phyloP scores from a whole-genome alignment of 2,113 vertebrate species.

The Kryptolebias marmoratus region DNA sequence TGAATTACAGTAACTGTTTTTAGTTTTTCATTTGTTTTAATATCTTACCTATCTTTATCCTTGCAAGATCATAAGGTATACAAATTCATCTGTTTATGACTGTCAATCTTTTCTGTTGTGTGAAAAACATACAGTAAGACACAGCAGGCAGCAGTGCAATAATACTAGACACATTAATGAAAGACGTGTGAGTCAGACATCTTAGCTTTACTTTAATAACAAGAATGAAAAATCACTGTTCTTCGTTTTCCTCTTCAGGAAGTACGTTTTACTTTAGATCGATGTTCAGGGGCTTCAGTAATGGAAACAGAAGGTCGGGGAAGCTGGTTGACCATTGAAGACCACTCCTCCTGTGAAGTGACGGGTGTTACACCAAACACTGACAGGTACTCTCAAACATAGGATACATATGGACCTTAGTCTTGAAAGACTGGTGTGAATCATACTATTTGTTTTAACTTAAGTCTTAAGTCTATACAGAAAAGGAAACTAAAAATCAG shows the following conservation, averaged over 20 bases:
- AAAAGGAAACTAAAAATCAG: too few relatives aligned
- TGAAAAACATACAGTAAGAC: background rate
- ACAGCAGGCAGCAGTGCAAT: background rate
- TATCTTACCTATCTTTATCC: background rate
- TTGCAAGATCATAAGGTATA: background rate
- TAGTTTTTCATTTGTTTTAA: too few relatives aligned
- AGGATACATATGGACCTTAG: fast-evolving
- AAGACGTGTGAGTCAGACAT: constrained; percentile 14
- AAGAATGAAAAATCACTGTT: background rate
- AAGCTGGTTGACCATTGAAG: constrained; percentile 83
- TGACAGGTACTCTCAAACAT: constrained; percentile 76
- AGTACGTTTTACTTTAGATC: constrained; percentile 86
- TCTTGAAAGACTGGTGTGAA: background rate
- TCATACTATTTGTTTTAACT: too few relatives aligned
- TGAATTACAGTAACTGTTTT: too few relatives aligned
- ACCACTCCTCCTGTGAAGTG: constrained; percentile 85
- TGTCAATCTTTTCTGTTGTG: background rate
- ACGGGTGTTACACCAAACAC: constrained; percentile 78
- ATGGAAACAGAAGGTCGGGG: constrained; percentile 86
- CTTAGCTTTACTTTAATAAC: background rate
- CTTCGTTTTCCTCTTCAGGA: constrained; percentile 69
- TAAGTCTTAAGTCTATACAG: too few relatives aligned
- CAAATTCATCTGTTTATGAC: background rate
- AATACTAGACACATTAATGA: constrained; percentile 5
- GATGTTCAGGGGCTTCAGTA: constrained; percentile 78